Percentiles rank a stretch among this genome's conserved stretches.
Evolutionary conservation across 2,888 invertebrate genomes (phyloP).

Genomic region (Hylaea fasciaria): DNA sequence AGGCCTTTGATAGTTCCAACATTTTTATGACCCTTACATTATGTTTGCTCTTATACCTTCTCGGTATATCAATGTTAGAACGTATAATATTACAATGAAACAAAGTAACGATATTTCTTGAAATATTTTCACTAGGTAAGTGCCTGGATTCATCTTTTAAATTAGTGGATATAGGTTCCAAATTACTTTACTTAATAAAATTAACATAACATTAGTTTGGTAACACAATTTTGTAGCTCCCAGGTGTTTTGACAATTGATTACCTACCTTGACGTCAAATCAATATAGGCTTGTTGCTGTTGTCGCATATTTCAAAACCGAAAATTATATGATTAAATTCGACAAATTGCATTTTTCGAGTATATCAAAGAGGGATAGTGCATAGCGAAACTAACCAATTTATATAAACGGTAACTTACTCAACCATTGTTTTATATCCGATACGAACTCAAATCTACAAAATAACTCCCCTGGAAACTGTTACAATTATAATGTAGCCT

Average conservation of each 20-base stretch:
- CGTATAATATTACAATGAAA: conserved; percentile 1
- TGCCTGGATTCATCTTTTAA: no score
- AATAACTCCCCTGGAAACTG: no score
- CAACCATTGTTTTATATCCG: no score
- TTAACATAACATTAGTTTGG: no score
- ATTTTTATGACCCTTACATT: conserved; percentile 37
- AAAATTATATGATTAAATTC: not conserved
- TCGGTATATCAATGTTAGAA: conserved; percentile 9
- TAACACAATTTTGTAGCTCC: not conserved
- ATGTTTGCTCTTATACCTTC: conserved; percentile 18
- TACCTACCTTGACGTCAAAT: not conserved
- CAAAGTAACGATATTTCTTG: not conserved
- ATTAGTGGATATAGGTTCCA: not conserved
- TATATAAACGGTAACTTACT: no score
- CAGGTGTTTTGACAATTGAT: no score
- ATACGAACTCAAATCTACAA: no score
- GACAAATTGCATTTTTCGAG: no score
- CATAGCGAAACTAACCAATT: no score
- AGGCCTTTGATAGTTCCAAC: conserved; percentile 36
- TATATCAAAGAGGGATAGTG: no score
- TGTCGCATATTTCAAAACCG: not conserved
- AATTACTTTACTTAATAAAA: no score
- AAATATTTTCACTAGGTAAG: not conserved
- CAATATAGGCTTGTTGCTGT: not conserved
- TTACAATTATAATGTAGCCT: no score